A percentile compares a stretch with the other conserved stretches of the same genome.
phyloP scores from a whole-genome alignment of 2,888 invertebrate genomes.

The Phlogophora meticulosa region DNA sequence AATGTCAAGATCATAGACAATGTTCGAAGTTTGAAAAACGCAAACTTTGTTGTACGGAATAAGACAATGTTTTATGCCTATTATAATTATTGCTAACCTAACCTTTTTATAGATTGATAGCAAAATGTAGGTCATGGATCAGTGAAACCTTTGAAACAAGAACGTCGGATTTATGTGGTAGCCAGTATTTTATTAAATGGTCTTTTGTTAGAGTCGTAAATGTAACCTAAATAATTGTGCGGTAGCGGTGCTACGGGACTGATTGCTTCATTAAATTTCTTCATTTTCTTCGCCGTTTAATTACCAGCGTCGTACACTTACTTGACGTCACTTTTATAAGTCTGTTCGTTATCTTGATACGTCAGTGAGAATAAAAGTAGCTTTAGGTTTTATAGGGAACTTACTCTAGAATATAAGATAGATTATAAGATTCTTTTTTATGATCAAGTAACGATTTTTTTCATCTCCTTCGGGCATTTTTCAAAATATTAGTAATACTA shows the following conservation, averaged over 20 bases:
- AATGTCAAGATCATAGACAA: constrained; percentile 26
- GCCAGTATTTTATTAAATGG: constrained; percentile 17
- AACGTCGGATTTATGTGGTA: constrained; percentile 30
- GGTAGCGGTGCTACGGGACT: constrained; percentile 4
- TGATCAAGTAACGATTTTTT: neutral
- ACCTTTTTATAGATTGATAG: constrained; percentile 45
- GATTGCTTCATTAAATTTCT: constrained; percentile 27
- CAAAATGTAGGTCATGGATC: constrained; percentile 64
- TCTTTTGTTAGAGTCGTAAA: constrained; percentile 22
- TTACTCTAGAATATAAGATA: neutral
- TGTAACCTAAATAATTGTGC: constrained; percentile 24
- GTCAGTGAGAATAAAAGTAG: neutral
- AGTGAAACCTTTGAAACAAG: constrained; percentile 33
- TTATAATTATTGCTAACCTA: constrained; percentile 27
- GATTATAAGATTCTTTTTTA: neutral
- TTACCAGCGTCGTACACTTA: constrained; percentile 12
- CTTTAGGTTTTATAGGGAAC: neutral
- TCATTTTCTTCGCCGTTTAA: constrained; percentile 26
- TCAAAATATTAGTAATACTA: no score
- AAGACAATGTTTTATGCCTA: neutral
- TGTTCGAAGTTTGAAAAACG: constrained; percentile 23
- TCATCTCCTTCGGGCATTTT: neutral
- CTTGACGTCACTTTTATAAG: constrained; percentile 19
- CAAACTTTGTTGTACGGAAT: neutral
- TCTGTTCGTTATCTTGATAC: constrained; percentile 1